Evolutionary conservation across 2,113 vertebrate species (phyloP).

Genomic region (Oostethus manadensis): DNA sequence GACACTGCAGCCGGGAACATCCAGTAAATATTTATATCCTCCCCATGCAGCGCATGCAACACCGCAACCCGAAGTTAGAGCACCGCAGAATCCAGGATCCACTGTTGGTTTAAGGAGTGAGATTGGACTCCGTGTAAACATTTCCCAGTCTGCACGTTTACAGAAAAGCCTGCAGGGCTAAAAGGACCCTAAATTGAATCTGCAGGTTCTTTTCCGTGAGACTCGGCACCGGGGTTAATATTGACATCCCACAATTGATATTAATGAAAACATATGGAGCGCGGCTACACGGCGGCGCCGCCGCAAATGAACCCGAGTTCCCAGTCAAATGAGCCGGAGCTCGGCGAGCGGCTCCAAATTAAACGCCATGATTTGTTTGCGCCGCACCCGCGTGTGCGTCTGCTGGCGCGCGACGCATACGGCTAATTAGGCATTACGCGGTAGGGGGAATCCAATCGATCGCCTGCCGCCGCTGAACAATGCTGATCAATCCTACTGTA

Average conservation of each 20-base stretch:
- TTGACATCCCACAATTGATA: slow-evolving; percentile 41
- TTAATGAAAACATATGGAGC: slow-evolving; percentile 49
- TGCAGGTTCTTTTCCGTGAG: slow-evolving; percentile 13
- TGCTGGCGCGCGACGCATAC: slow-evolving; percentile 38
- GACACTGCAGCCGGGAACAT: too few relatives aligned
- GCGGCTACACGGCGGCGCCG: slow-evolving; percentile 15
- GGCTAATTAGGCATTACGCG: slow-evolving; percentile 67
- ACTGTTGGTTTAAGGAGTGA: background rate
- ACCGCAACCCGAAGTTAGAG: too few relatives aligned
- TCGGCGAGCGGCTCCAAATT: slow-evolving; percentile 32
- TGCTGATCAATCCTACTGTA: slow-evolving; percentile 68
- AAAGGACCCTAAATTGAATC: slow-evolving; percentile 15
- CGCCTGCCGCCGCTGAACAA: slow-evolving; percentile 56
- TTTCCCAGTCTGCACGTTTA: slow-evolving; percentile 4
- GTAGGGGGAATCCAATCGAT: slow-evolving; percentile 62
- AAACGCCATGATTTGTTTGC: slow-evolving; percentile 51
- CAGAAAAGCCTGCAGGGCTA: background rate
- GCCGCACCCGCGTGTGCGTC: slow-evolving; percentile 48
- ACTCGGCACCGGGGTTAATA: slow-evolving; percentile 15
- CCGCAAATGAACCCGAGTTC: slow-evolving; percentile 15
- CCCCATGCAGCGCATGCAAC: too few relatives aligned
- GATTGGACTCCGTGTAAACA: background rate
- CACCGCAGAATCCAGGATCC: too few relatives aligned
- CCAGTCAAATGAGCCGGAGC: slow-evolving; percentile 42
- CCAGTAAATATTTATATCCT: too few relatives aligned